These are phyloP conservation scores for Rhodophaea formosa DNA, from an alignment of 2,888 invertebrate genomes.

Conservation along the genomic window DNA sequence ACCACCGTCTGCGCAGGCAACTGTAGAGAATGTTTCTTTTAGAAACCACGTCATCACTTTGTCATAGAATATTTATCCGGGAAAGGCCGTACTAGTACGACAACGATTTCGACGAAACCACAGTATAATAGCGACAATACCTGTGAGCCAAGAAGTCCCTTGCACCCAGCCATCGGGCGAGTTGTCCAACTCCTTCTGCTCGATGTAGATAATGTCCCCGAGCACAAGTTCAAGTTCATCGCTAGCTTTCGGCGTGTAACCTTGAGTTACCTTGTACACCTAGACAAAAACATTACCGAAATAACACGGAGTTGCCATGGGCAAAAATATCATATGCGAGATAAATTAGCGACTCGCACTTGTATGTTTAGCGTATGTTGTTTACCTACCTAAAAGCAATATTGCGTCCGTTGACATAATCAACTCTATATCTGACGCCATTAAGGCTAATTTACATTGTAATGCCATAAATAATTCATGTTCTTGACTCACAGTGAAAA, in stretches of 20 bases:
- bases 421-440: not conserved
- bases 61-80: too few relatives aligned
- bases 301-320: not conserved
- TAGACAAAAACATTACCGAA: constrained; percentile 41
- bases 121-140: constrained; percentile 50
- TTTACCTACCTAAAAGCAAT: not conserved
- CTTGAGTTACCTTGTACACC: constrained; percentile 90
- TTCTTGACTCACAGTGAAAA: not conserved
- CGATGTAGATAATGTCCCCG: constrained; percentile 93
- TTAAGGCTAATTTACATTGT: not conserved
- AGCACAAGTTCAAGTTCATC: constrained; percentile 92
- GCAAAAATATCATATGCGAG: not conserved
- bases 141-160: constrained; percentile 91
- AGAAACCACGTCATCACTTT: too few relatives aligned
- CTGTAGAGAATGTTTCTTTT: too few relatives aligned
- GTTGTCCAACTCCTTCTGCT: constrained; percentile 85
- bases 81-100: too few relatives aligned
- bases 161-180: constrained; percentile 94
- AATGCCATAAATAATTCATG: not conserved
- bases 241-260: constrained; percentile 86
- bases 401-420: not conserved
- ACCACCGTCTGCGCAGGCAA: too few relatives aligned
- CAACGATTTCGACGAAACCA: too few relatives aligned
- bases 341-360: not conserved
- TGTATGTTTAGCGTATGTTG: not conserved